phyloP scores from a whole-genome alignment of 2,113 vertebrate species.

The Sclerurus mexicanus region DNA sequence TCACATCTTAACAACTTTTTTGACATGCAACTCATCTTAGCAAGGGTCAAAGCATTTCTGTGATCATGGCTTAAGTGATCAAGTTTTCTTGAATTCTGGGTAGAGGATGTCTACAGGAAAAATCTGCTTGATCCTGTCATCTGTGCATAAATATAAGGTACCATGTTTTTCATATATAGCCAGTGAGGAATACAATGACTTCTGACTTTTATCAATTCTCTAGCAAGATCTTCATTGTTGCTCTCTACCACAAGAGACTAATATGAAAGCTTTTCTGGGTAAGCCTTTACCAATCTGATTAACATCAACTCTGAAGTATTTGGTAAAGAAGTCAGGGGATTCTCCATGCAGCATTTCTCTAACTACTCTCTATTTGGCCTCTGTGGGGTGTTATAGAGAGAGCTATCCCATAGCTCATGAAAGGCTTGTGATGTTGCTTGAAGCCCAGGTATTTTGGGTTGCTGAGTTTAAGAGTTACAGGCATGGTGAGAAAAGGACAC shows the following conservation, averaged over 20 bases:
- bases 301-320: neutral
- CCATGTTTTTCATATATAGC: neutral
- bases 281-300: neutral
- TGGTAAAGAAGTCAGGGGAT: neutral
- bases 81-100: neutral
- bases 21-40: neutral
- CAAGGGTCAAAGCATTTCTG: neutral
- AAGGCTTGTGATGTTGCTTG: neutral
- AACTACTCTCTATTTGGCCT: neutral
- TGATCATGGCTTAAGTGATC: neutral
- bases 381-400: neutral
- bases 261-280: neutral
- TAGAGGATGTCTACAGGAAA: neutral
- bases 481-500: neutral
- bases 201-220: neutral
- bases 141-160: neutral
- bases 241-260: neutral
- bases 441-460: neutral
- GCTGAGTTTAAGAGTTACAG: neutral
- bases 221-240: neutral
- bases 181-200: neutral
- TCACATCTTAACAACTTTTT: neutral
- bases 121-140: neutral
- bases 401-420: neutral
- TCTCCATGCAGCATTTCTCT: neutral